A percentile compares a stretch with the other conserved stretches of the same genome.
Evolutionary conservation across 1,140 invertebrate genomes (phyloP).

Genomic region (Steinernema khuongi): DNA sequence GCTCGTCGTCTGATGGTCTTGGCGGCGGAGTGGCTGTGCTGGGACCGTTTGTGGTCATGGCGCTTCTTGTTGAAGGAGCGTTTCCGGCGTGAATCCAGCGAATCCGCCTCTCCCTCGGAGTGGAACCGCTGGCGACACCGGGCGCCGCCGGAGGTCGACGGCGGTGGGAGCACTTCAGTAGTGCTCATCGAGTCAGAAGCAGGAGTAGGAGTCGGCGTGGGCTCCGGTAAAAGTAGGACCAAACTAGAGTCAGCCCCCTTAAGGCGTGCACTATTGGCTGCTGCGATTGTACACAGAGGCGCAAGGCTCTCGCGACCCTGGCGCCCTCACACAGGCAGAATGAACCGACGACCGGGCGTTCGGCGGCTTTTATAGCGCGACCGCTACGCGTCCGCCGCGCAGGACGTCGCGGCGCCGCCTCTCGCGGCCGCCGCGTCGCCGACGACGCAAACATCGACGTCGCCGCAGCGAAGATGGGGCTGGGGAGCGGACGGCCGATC

Average conservation of each 20-base stretch:
- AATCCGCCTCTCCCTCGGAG: neutral
- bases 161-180: neutral
- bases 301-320: slow-evolving; percentile 4
- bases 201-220: neutral
- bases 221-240: too few species aligned
- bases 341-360: slow-evolving; percentile 1
- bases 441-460: too few species aligned
- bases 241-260: neutral
- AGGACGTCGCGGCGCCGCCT: too few species aligned
- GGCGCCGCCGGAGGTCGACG: neutral
- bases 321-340: slow-evolving; percentile 14
- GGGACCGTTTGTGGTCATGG: neutral
- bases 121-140: neutral
- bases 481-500: too few species aligned
- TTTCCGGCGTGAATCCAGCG: neutral
- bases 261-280: neutral
- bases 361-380: neutral
- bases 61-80: neutral
- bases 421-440: neutral
- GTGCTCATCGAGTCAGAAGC: neutral
- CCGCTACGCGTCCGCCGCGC: neutral
- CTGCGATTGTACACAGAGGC: neutral
- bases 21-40: neutral
- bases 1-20: neutral
- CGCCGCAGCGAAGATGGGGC: too few species aligned